phyloP scores from a whole-genome alignment of 2,113 vertebrate genomes.

The Tetrax tetrax region DNA sequence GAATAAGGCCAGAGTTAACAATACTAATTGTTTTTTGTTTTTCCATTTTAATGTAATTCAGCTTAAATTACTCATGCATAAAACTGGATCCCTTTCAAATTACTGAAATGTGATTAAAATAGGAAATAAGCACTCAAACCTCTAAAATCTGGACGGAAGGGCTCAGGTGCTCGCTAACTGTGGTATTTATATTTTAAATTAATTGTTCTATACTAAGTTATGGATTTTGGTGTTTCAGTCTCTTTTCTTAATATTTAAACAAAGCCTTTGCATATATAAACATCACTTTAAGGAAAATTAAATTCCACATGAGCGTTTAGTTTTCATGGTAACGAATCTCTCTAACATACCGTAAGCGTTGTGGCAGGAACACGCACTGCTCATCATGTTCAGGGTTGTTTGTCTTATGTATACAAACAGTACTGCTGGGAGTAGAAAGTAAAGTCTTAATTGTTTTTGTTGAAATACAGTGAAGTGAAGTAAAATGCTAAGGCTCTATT shows the following conservation, averaged over 20 bases:
- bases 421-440: conserved; percentile 28
- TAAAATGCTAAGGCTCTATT: background rate
- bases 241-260: conserved; percentile 50
- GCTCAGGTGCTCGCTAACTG: background rate
- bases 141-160: background rate
- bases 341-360: background rate
- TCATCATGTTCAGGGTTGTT: background rate
- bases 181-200: conserved; percentile 44
- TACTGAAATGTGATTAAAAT: conserved; percentile 27
- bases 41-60: conserved; percentile 11
- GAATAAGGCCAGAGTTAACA: background rate
- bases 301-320: conserved; percentile 26
- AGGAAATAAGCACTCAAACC: background rate
- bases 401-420: conserved; percentile 36
- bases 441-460: conserved; percentile 44
- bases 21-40: conserved; percentile 7
- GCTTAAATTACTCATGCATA: background rate
- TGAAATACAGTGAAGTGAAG: background rate
- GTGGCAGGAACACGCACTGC: background rate
- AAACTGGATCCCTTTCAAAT: background rate
- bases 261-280: conserved; percentile 58
- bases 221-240: conserved; percentile 14
- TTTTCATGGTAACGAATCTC: conserved; percentile 48
- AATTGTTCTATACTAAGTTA: conserved; percentile 2
- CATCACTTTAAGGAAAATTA: conserved; percentile 50